Percentiles rank a stretch among this genome's conserved stretches.
Conservation (phyloP, 2,888 invertebrate genomes). For the Gerris lacustris region DNA sequence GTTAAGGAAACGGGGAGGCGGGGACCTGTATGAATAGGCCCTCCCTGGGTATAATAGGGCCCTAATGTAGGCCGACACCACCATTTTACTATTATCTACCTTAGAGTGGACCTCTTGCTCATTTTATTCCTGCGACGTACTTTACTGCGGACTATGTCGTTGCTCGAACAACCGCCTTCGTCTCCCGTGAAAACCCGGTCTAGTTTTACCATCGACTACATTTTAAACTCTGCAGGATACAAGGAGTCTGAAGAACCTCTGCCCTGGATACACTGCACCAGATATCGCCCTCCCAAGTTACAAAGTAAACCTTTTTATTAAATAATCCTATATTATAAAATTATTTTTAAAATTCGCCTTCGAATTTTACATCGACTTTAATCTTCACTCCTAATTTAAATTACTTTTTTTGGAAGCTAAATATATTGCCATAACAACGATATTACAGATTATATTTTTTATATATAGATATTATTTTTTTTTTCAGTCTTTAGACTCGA, state of each 20-base stretch:
- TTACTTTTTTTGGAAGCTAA: no score
- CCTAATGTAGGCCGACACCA: neutral
- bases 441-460: no score
- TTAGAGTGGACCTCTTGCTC: neutral
- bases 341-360: no score
- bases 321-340: no score
- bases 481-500: no score
- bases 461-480: no score
- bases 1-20: neutral
- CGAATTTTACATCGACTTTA: no score
- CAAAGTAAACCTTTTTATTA: conserved; percentile 3
- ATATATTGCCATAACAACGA: no score
- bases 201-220: neutral
- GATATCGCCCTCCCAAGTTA: conserved; percentile 8
- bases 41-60: neutral
- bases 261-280: conserved; percentile 6
- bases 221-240: neutral
- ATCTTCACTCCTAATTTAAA: no score
- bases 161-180: neutral
- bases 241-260: neutral
- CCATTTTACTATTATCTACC: neutral
- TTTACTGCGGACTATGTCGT: neutral
- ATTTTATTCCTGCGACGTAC: neutral
- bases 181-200: neutral
- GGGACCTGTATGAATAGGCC: neutral